These are phyloP conservation scores for Mythimna impura DNA, from an alignment of 2,888 invertebrate genomes.

Conservation along the genomic window DNA sequence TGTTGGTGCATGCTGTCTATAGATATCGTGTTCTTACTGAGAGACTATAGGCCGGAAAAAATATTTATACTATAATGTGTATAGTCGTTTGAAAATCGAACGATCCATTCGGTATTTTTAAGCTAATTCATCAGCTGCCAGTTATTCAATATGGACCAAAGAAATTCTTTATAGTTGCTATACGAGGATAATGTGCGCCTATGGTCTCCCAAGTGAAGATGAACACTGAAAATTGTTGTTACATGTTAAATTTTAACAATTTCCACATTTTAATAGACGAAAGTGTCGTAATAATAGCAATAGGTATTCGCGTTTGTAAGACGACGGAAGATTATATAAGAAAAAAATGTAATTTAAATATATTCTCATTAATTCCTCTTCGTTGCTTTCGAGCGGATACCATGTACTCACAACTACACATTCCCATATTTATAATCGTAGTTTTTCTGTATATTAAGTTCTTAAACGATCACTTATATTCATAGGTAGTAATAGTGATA, in stretches of 20 bases:
- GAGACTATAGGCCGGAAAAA: conserved; percentile 68
- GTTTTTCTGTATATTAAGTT: conserved; percentile 83
- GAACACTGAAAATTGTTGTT: conserved; percentile 82
- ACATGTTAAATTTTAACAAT: conserved; percentile 85
- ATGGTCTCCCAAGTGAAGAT: conserved; percentile 70
- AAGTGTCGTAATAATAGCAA: conserved; percentile 67
- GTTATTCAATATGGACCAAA: conserved; percentile 77
- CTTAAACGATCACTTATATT: conserved; percentile 67
- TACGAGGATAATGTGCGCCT: conserved; percentile 57
- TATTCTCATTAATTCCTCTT: conserved; percentile 49
- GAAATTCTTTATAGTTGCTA: conserved; percentile 71
- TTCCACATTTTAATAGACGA: conserved; percentile 75
- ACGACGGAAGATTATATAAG: conserved; percentile 64
- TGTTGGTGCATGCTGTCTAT: conserved; percentile 85
- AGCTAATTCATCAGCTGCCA: conserved; percentile 61
- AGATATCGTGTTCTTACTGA: conserved; percentile 70
- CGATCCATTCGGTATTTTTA: conserved; percentile 47
- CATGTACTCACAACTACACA: conserved; percentile 74
- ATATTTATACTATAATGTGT: conserved; percentile 50
- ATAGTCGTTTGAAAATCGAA: conserved; percentile 45
- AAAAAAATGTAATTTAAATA: conserved; percentile 46
- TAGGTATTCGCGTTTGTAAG: conserved; percentile 68
- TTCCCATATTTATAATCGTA: conserved; percentile 78
- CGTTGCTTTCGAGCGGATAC: conserved; percentile 50
- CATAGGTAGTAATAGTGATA: conserved; percentile 72